Base-by-base conservation (phyloP, 92 coral and sea anemone genomes). In the Porites rus region DNA sequence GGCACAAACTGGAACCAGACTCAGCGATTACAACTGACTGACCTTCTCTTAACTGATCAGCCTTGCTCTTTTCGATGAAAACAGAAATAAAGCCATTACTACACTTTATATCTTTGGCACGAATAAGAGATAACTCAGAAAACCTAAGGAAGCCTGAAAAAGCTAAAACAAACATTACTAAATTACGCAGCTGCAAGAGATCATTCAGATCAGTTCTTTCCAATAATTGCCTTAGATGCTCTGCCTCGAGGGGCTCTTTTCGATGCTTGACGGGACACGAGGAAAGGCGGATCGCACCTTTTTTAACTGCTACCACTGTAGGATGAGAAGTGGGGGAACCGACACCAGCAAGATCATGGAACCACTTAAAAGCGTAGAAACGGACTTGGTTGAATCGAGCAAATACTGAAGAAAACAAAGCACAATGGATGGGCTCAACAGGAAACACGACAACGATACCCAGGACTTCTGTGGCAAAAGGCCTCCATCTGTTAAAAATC, bases 401-500 rank as follows among this genome's bases (percentile, higher is more conserved):
- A n/a, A n/a, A n/a, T n/a, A n/a, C n/a, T n/a, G n/a, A n/a, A n/a
- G n/a, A 24, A n/a, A n/a, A n/a, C n/a, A n/a, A n/a, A n/a, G n/a
- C n/a, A n/a, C n/a, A n/a, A n/a, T n/a, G n/a, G n/a, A n/a, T n/a
- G n/a, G n/a, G n/a, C n/a, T n/a, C n/a, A n/a, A n/a, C n/a, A n/a
- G n/a, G n/a, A n/a, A n/a, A n/a, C n/a, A n/a, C n/a, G n/a, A n/a
- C n/a, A n/a, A n/a, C n/a, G n/a, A n/a, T n/a, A n/a, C n/a, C n/a
- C 13, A 78, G 31, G 3, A 16, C 24, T 7, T 89, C 67, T 8
- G 7, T n/a, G 4, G 88, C 92, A 63, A 89, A 88, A 8, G 72
- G 0, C 65, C 82, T 88, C 91, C 87, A 88, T 88, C 88, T 83
- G 9, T 83, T 83, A 46, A 76, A 89, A 10, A 72, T 81, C 77